phyloP scores from a whole-genome alignment of 2,113 vertebrate genomes.

The Mesitornis unicolor region DNA sequence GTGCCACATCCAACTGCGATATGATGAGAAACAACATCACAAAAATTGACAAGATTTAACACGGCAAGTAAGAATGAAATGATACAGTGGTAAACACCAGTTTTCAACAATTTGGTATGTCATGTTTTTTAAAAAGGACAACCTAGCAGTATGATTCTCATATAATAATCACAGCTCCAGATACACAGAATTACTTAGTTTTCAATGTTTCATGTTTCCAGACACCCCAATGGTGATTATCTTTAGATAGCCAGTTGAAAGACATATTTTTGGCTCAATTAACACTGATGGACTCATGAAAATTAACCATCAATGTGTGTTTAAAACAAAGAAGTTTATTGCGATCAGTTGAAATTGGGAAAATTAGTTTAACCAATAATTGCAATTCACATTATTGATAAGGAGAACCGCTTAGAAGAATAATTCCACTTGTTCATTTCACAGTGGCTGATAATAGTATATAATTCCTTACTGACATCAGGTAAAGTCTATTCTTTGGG shows the following conservation, averaged over 20 bases:
- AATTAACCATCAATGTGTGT: constrained; percentile 69
- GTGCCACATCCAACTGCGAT: constrained; percentile 34
- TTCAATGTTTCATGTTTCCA: constrained; percentile 45
- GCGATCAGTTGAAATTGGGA: constrained; percentile 67
- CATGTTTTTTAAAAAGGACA: constrained; percentile 50
- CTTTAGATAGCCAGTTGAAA: constrained; percentile 72
- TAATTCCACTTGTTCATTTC: constrained; percentile 61
- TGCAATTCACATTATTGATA: constrained; percentile 67
- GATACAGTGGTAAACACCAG: constrained; percentile 4
- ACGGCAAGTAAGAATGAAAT: constrained; percentile 52
- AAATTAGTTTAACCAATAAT: constrained; percentile 66
- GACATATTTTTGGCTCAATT: constrained; percentile 71
- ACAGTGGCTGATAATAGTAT: constrained; percentile 24
- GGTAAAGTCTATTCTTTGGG: neutral
- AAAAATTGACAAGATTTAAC: constrained; percentile 57
- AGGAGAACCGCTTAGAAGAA: constrained; percentile 57
- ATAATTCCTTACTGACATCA: constrained; percentile 1
- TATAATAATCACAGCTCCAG: constrained; percentile 61
- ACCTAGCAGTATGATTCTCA: constrained; percentile 28
- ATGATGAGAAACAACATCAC: constrained; percentile 49
- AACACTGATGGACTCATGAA: constrained; percentile 65
- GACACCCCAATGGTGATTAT: constrained; percentile 58
- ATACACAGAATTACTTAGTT: constrained; percentile 57
- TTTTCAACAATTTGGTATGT: constrained; percentile 48
- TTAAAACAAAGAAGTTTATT: constrained; percentile 69